Conservation (phyloP, 2,888 invertebrate species). For the Drymonia ruficornis region DNA sequence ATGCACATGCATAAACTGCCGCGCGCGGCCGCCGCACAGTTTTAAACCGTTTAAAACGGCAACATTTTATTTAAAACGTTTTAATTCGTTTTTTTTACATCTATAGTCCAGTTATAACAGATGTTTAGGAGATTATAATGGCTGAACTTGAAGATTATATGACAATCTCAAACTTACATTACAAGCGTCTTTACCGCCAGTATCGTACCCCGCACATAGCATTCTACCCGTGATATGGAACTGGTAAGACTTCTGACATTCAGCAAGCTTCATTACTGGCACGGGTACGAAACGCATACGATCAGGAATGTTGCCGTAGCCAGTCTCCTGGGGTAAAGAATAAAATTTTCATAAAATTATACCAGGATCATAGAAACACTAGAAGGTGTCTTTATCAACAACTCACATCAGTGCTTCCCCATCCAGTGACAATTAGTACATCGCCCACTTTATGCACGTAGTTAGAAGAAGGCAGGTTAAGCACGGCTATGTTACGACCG, state of each 20-base stretch:
- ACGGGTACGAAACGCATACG: constrained; percentile 76
- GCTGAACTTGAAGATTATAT: too few relatives aligned
- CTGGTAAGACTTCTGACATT: constrained; percentile 71
- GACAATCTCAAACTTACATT: too few relatives aligned
- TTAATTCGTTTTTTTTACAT: too few relatives aligned
- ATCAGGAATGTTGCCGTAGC: constrained; percentile 71
- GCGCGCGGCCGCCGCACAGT: too few relatives aligned
- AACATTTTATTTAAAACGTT: too few relatives aligned
- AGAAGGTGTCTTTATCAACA: not conserved
- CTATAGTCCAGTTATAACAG: too few relatives aligned
- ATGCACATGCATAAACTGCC: too few relatives aligned
- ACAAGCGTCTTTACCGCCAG: constrained; percentile 76
- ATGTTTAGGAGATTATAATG: too few relatives aligned
- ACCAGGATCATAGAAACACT: too few relatives aligned
- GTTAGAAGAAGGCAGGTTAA: constrained; percentile 70
- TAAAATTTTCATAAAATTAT: too few relatives aligned
- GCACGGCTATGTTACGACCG: constrained; percentile 73
- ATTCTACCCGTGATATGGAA: constrained; percentile 75
- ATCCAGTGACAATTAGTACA: constrained; percentile 73
- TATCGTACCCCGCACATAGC: constrained; percentile 77
- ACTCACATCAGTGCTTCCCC: constrained; percentile 78
- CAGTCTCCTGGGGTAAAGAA: constrained; percentile 58
- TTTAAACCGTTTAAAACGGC: too few relatives aligned
- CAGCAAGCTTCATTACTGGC: constrained; percentile 62
- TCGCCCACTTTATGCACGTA: constrained; percentile 63